These are phyloP conservation scores for Genyomyrus donnyi DNA, from an alignment of 2,113 vertebrate species.

Conservation along the genomic window DNA sequence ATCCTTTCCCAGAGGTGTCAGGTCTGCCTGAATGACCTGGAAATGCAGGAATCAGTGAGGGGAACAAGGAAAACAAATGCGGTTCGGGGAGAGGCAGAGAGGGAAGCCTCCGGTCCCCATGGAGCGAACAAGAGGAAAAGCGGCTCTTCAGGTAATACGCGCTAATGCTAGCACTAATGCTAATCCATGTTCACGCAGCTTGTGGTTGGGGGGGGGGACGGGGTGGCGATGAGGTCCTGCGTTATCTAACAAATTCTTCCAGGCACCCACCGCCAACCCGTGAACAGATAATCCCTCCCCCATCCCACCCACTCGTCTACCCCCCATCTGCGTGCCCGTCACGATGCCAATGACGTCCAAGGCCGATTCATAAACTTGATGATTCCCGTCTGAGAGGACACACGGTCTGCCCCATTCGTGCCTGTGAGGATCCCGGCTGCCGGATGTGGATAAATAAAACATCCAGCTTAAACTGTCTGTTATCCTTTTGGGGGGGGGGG, in stretches of 20 bases:
- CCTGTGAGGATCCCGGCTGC: neutral
- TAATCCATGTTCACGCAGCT: neutral
- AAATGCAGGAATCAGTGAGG: neutral
- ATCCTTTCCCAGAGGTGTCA: neutral
- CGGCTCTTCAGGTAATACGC: neutral
- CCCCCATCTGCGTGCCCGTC: neutral
- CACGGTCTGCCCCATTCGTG: too few relatives aligned
- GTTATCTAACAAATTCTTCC: neutral
- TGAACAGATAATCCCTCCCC: neutral
- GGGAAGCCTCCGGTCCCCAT: neutral
- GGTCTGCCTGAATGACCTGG: conserved; percentile 9
- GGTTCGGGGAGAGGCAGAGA: neutral
- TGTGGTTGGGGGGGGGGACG: neutral
- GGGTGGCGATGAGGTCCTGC: neutral
- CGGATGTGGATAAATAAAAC: conserved; percentile 12
- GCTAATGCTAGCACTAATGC: neutral
- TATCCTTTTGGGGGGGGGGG: neutral
- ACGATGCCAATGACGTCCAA: neutral
- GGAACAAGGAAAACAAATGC: neutral
- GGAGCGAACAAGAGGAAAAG: neutral
- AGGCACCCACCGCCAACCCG: neutral
- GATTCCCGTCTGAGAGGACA: neutral
- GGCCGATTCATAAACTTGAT: neutral
- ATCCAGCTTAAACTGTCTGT: neutral
- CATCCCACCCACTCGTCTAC: neutral